A percentile compares a stretch with the other conserved stretches of the same genome.
Conservation (phyloP, 2,113 vertebrate genomes). For the Toxostoma redivivum region DNA sequence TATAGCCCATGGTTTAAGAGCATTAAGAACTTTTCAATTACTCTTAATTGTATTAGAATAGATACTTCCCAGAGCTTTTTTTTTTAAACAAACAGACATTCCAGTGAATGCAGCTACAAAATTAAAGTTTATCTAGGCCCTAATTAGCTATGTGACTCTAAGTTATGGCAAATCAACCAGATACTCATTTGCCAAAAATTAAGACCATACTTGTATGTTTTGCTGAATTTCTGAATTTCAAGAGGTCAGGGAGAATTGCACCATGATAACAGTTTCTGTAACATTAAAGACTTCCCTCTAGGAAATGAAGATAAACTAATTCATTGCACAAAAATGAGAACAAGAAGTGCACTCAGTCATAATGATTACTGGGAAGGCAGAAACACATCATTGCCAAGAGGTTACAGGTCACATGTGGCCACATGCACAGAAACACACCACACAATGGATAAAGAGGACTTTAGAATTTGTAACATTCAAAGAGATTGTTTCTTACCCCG, state of each 20-base stretch:
- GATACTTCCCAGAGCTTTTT: background rate
- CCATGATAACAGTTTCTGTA: background rate
- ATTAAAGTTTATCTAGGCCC: background rate
- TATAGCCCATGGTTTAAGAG: background rate
- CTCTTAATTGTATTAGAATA: background rate
- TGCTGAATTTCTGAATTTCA: background rate
- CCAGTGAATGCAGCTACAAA: background rate
- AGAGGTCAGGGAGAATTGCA: background rate
- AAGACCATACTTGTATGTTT: background rate
- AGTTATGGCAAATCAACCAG: background rate
- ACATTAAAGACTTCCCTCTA: background rate
- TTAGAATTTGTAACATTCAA: background rate
- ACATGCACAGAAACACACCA: background rate
- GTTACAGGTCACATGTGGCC: background rate
- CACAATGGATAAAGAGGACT: background rate
- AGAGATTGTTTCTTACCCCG: conserved; percentile 77
- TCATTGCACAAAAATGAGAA: background rate
- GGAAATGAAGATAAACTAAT: background rate
- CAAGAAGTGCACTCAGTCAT: background rate
- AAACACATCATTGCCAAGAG: background rate
- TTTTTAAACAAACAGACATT: background rate
- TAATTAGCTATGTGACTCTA: background rate
- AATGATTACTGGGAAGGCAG: background rate
- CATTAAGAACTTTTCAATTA: background rate
- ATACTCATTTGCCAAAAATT: background rate